These are phyloP conservation scores for Otolemur garnettii DNA, from an alignment of 2,113 vertebrate genomes.

Conservation along the genomic window DNA sequence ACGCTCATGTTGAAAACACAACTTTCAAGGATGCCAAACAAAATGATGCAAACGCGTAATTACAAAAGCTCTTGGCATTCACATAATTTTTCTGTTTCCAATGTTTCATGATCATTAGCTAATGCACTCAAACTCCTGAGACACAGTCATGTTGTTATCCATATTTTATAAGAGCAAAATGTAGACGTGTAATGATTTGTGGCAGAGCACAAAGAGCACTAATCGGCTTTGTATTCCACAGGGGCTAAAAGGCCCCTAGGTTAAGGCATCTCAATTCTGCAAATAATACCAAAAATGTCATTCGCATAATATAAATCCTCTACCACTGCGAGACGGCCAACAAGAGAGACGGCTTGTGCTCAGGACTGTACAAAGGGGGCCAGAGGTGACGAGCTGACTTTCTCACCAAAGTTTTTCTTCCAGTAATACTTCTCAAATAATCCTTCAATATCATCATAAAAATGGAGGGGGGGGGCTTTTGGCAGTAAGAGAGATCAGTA, in stretches of 20 bases:
- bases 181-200: slow-evolving; percentile 55
- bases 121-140: slow-evolving; percentile 69
- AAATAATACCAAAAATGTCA: slow-evolving; percentile 55
- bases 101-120: slow-evolving; percentile 71
- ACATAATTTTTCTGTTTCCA: slow-evolving; percentile 55
- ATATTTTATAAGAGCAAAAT: slow-evolving; percentile 54
- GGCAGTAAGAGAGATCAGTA: neutral
- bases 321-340: neutral
- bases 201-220: slow-evolving; percentile 58
- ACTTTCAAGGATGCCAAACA: slow-evolving; percentile 45
- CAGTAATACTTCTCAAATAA: neutral
- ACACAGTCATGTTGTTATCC: slow-evolving; percentile 35
- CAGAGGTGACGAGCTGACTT: neutral
- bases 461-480: neutral
- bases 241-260: slow-evolving; percentile 31
- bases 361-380: neutral
- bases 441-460: neutral
- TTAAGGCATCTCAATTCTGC: slow-evolving; percentile 39
- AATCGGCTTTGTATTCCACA: slow-evolving; percentile 38
- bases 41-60: slow-evolving; percentile 55
- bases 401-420: slow-evolving; percentile 16
- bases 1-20: neutral
- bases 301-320: neutral
- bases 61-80: slow-evolving; percentile 49
- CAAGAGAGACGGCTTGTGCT: neutral